Percentiles rank a stretch among this genome's conserved stretches.
Conservation (phyloP, 2,888 invertebrate species). For the Torymus texanus region DNA sequence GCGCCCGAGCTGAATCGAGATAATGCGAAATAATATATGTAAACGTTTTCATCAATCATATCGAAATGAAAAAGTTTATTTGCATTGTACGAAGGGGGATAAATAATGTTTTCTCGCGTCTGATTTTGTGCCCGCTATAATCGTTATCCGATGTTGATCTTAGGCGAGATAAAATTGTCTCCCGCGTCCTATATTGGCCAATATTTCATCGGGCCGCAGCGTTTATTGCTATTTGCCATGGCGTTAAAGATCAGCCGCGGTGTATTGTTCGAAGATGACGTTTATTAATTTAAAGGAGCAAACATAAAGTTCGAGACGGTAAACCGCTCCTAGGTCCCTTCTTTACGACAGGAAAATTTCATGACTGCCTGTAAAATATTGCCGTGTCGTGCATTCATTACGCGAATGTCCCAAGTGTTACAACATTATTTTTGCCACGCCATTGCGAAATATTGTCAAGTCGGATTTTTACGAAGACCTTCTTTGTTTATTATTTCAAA, state of each 20-base stretch:
- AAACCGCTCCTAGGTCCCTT: conserved; percentile 6
- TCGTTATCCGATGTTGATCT: conserved; percentile 49
- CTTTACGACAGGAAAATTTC: conserved; percentile 34
- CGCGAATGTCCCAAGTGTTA: neutral
- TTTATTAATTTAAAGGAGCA: conserved; percentile 52
- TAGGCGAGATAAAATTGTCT: conserved; percentile 47
- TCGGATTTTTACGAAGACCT: too few relatives aligned
- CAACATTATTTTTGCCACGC: too few relatives aligned
- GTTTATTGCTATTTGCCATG: conserved; percentile 54
- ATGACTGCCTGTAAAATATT: conserved; percentile 2
- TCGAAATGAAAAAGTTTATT: neutral
- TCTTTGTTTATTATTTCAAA: too few relatives aligned
- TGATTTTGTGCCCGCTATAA: conserved; percentile 25
- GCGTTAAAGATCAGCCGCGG: conserved; percentile 30
- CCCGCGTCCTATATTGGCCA: conserved; percentile 36
- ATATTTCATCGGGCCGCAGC: conserved; percentile 47
- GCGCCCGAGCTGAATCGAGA: neutral
- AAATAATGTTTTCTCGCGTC: conserved; percentile 7
- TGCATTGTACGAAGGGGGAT: neutral
- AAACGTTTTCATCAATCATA: neutral
- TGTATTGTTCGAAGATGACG: conserved; percentile 44
- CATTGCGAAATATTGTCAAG: too few relatives aligned
- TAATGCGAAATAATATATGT: too few relatives aligned
- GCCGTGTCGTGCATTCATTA: neutral
- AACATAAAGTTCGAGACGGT: conserved; percentile 27